Percentiles rank a stretch among this genome's conserved stretches.
Evolutionary conservation across 2,888 invertebrate genomes (phyloP).

Genomic region (Meiosimyza decipiens): DNA sequence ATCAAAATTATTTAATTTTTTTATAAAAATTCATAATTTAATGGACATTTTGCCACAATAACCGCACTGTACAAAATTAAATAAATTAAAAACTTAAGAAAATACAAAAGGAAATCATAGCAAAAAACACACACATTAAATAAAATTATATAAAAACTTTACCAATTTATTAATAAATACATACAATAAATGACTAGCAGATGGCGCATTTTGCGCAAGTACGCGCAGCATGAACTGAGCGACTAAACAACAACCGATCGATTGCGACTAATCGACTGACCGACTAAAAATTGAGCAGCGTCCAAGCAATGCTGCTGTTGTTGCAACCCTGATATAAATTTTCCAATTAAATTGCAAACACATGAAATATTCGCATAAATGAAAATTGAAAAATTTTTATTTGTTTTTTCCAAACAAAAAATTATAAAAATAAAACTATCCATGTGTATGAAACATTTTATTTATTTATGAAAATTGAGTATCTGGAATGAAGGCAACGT

Average conservation of each 20-base stretch:
- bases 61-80: too few species aligned
- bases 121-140: conserved; percentile 12
- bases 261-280: not conserved
- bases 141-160: conserved; percentile 9
- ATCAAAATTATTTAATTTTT: too few species aligned
- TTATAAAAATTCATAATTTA: too few species aligned
- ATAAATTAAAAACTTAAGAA: not conserved
- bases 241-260: not conserved
- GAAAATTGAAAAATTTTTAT: conserved; percentile 3
- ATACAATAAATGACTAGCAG: conserved; percentile 13
- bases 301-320: not conserved
- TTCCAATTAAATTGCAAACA: conserved; percentile 19
- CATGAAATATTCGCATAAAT: not conserved
- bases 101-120: not conserved
- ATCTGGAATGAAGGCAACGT: not conserved
- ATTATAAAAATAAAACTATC: not conserved
- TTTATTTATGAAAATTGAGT: too few species aligned
- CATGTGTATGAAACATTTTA: too few species aligned
- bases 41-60: too few species aligned
- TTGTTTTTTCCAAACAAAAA: not conserved
- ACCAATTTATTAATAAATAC: conserved; percentile 9
- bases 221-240: not conserved
- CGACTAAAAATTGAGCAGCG: not conserved
- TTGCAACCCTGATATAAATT: conserved; percentile 11
- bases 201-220: conserved; percentile 7